Evolutionary conservation across 2,888 invertebrate genomes (phyloP), one percentile per base, ranked within the genome.

Genomic region (Pammene fasciana): DNA sequence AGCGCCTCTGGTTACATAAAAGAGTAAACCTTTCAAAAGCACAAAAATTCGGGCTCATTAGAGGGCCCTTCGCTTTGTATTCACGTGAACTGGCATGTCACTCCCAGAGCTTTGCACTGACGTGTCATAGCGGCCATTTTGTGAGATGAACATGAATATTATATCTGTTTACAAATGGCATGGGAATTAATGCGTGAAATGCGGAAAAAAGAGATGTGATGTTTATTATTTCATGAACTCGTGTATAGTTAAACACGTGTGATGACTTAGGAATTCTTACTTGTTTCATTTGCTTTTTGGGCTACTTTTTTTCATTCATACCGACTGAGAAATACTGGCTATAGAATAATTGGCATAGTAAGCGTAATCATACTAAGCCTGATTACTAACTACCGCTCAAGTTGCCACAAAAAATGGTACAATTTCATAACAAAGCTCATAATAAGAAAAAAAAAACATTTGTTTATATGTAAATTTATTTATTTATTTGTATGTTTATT

Each of bases 101-200:
- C 16, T 8, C 18, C 6, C 61, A 52, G 41, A 50, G 48, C 38
- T 61, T 62, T 61, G 13, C 61, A 16, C 16, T 38, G 61, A 50
- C 61, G 52, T 41, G 50, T 38, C 60, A 16, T 38, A 16, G 48
- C 46, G 26, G 26, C 26, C 46, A n/a, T 26, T 38, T 62, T 52
- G 61, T 26, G 50, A n/a, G 52, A 50, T n/a, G 50, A 9, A 16
- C 16, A 50, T 61, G 16, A 52, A 52, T 62, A 62, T 48, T 41
- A 62, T 50, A 62, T 62, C 50, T 50, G 61, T 50, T 50, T 62
- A 62, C 61, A 34, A 62, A 50, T 18, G 38, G 18, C 38, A 16
- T 10, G 5, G n/a, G 48, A 41, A 52, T 62, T 52, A 62, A 62
- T 46, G 34, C n/a, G 14, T 45, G 61, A 62, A 38, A 52, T 52